Conservation (phyloP, 2,888 invertebrate species). For the Halictus quadricinctus region DNA sequence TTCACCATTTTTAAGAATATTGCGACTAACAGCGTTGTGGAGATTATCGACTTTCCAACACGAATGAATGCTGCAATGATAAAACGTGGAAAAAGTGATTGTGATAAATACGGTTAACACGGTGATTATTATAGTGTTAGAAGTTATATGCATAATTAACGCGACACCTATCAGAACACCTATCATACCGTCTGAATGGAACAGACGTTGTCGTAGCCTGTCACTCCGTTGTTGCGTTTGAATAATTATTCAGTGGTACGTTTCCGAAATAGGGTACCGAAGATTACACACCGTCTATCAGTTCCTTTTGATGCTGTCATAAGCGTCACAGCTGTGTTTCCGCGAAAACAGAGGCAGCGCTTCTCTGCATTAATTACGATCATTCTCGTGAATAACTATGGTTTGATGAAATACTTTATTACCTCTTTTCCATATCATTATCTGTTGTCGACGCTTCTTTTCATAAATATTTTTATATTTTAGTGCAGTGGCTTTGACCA, state of each 20-base stretch:
- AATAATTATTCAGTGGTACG: slow-evolving; percentile 65
- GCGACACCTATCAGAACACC: slow-evolving; percentile 29
- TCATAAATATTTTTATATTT: background rate
- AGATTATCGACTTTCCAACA: background rate
- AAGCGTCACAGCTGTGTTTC: slow-evolving; percentile 28
- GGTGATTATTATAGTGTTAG: slow-evolving; percentile 22
- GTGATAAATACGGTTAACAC: background rate
- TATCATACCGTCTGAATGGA: slow-evolving; percentile 52
- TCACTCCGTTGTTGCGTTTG: slow-evolving; percentile 52
- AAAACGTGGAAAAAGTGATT: background rate
- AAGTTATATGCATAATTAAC: slow-evolving; percentile 48
- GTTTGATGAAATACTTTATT: slow-evolving; percentile 15
- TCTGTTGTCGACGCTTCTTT: background rate
- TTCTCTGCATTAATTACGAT: slow-evolving; percentile 52
- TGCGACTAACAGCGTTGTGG: background rate
- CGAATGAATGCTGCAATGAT: background rate
- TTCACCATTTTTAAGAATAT: background rate
- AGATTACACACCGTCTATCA: slow-evolving; percentile 67
- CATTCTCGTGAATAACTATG: slow-evolving; percentile 2
- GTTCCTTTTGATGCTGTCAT: slow-evolving; percentile 54
- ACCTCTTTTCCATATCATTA: background rate
- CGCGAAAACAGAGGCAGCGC: slow-evolving; percentile 14
- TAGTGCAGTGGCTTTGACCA: too few relatives aligned
- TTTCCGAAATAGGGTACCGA: slow-evolving; percentile 56
- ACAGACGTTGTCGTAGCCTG: slow-evolving; percentile 47